Conservation (phyloP, 2,888 invertebrate species). For the Tenthredo scrophulariae region DNA sequence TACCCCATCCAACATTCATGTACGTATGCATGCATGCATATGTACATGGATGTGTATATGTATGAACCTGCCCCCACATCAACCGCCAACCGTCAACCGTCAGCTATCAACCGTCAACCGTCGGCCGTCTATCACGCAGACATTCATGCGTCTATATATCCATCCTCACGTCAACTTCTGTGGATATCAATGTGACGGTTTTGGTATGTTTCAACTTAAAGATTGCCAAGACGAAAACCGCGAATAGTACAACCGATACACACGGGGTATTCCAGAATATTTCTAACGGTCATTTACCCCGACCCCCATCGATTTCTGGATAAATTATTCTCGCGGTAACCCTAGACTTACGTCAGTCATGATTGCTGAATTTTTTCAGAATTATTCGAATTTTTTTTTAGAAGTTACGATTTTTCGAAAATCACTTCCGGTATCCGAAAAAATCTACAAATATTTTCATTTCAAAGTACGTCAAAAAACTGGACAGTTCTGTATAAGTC, state of each 20-base stretch:
- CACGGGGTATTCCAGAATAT: too few relatives aligned
- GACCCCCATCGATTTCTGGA: too few relatives aligned
- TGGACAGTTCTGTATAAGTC: too few relatives aligned
- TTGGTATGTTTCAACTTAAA: background rate
- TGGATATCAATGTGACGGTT: background rate
- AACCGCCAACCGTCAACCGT: background rate
- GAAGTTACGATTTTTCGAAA: too few relatives aligned
- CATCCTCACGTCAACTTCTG: background rate
- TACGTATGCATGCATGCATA: background rate
- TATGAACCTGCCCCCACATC: background rate
- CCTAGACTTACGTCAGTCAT: too few relatives aligned
- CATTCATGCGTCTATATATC: background rate
- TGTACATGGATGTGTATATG: background rate
- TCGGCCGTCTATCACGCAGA: background rate
- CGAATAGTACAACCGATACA: background rate
- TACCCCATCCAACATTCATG: slow-evolving; percentile 30
- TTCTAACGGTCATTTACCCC: too few relatives aligned
- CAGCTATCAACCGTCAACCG: background rate
- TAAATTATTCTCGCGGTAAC: too few relatives aligned
- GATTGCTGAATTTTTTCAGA: too few relatives aligned
- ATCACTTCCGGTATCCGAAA: too few relatives aligned
- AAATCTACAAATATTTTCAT: too few relatives aligned
- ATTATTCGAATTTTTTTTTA: too few relatives aligned
- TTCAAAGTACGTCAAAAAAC: too few relatives aligned
- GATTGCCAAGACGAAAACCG: background rate